Percentiles rank a stretch among this genome's conserved stretches.
phyloP scores from a whole-genome alignment of 2,113 vertebrate species.

The Oxygymnocypris stewartii region DNA sequence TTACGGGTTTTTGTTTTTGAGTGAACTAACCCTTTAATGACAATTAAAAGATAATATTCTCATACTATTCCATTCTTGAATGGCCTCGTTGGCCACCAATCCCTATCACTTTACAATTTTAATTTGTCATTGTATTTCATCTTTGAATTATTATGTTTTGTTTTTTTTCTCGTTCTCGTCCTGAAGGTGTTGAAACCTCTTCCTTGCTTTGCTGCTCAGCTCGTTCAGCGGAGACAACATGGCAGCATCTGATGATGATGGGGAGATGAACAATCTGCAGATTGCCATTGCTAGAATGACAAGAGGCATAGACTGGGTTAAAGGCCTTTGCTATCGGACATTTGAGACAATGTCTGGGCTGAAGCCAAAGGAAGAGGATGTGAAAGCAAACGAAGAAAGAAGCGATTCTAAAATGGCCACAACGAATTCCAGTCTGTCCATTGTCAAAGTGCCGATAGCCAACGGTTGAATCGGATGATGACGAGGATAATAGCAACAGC shows the following conservation, averaged over 20 bases:
- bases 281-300: constrained; percentile 88
- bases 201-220: constrained; percentile 92
- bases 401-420: constrained; percentile 68
- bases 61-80: not conserved
- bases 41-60: not conserved
- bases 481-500: constrained; percentile 59
- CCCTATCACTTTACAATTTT: not conserved
- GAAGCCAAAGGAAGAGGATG: constrained; percentile 44
- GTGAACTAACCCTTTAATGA: too few species aligned
- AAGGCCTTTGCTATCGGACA: constrained; percentile 70
- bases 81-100: not conserved
- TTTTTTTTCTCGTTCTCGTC: not conserved
- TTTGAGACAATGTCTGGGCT: constrained; percentile 61
- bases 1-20: too few species aligned
- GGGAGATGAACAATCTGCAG: constrained; percentile 92
- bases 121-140: not conserved
- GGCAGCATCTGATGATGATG: constrained; percentile 82
- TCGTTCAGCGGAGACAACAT: constrained; percentile 92
- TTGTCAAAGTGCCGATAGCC: constrained; percentile 86
- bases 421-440: constrained; percentile 60
- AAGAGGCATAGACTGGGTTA: constrained; percentile 72
- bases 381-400: constrained; percentile 2
- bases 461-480: constrained; percentile 83
- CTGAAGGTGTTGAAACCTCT: constrained; percentile 91
- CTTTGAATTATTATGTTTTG: not conserved